These are phyloP conservation scores for Oncopodura yosiiana DNA, from an alignment of 1,140 invertebrate species.

Conservation along the genomic window DNA sequence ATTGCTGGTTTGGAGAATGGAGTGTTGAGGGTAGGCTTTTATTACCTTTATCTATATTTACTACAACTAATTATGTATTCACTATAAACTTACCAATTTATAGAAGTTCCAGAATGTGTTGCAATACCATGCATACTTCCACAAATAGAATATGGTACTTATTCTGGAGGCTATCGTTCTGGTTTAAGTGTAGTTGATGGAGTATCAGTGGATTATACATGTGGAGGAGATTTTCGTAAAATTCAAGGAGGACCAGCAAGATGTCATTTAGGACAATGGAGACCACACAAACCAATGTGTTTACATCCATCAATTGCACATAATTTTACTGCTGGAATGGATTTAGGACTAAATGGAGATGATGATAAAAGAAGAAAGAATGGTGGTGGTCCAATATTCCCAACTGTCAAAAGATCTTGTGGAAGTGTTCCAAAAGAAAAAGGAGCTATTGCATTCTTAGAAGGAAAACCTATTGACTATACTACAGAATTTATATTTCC, in stretches of 20 bases:
- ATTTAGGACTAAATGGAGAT: constrained; percentile 16
- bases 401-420: constrained; percentile 17
- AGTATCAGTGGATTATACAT: constrained; percentile 39
- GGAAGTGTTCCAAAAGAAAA: constrained; percentile 23
- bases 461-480: constrained; percentile 31
- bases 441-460: constrained; percentile 24
- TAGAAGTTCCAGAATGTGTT: constrained; percentile 58
- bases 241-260: constrained; percentile 45
- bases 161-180: constrained; percentile 61
- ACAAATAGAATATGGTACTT: constrained; percentile 57
- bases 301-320: constrained; percentile 31
- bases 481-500: constrained; percentile 47
- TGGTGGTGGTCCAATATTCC: background rate
- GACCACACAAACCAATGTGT: constrained; percentile 49
- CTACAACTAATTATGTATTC: no score
- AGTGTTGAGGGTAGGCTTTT: constrained; percentile 52
- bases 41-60: no score
- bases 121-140: constrained; percentile 66
- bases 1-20: constrained; percentile 70
- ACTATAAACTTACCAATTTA: no score
- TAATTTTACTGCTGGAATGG: constrained; percentile 23
- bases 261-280: constrained; percentile 58
- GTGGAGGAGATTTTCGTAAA: constrained; percentile 45
- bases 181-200: constrained; percentile 69
- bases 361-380: constrained; percentile 9